A percentile compares a stretch with the other conserved stretches of the same genome.
Evolutionary conservation across 2,888 invertebrate species (phyloP).

Genomic region (Idaea dimidiata): DNA sequence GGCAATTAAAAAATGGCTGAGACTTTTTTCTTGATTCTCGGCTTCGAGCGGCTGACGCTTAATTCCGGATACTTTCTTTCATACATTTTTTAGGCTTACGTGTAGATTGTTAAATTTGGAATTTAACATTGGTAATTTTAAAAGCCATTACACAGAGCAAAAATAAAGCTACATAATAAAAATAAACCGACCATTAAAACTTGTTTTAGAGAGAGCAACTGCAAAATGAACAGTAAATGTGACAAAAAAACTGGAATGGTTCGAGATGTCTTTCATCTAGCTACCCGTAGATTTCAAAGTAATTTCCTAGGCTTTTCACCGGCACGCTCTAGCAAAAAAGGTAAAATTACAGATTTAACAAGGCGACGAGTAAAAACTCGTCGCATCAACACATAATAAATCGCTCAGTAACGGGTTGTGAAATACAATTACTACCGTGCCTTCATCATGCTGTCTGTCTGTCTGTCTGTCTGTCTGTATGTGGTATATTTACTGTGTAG

Average conservation of each 20-base stretch:
- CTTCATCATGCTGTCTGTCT: slow-evolving; percentile 12
- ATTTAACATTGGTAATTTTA: too few species aligned
- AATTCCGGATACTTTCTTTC: neutral
- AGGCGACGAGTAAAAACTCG: slow-evolving; percentile 38
- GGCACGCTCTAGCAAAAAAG: slow-evolving; percentile 38
- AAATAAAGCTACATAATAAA: neutral
- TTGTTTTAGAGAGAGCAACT: neutral
- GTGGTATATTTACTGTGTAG: neutral
- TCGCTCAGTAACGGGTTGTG: slow-evolving; percentile 35
- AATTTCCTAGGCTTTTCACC: slow-evolving; percentile 15
- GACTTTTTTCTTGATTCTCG: neutral
- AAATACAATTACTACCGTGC: slow-evolving; percentile 26
- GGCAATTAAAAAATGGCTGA: neutral
- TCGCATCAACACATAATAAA: slow-evolving; percentile 47
- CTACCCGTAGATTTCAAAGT: slow-evolving; percentile 20
- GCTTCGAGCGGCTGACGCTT: neutral
- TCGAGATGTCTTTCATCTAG: neutral
- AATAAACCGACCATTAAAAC: neutral
- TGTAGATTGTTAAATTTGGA: too few species aligned
- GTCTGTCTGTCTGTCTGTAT: neutral
- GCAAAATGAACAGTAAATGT: neutral
- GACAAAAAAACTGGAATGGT: neutral
- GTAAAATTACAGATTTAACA: slow-evolving; percentile 49
- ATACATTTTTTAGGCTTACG: too few species aligned
- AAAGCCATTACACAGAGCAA: neutral